Evolutionary conservation across 2,888 invertebrate genomes (phyloP), one percentile per base, ranked within the genome.

Genomic region (Stenoptilia bipunctidactyla): DNA sequence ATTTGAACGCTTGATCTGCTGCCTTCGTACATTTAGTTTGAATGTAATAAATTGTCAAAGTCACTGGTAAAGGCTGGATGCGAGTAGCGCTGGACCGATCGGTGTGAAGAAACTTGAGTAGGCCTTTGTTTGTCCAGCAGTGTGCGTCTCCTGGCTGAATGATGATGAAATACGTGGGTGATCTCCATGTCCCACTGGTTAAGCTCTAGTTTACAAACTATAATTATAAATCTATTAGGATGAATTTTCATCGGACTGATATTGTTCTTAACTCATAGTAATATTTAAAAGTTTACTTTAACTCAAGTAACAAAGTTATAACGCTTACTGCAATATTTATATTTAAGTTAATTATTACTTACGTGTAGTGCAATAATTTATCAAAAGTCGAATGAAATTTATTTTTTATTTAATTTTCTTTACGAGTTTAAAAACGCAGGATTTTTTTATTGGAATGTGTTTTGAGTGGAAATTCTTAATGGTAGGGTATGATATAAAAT

Each of bases 251-350:
- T 79, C 68, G 67, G 79, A 82, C 80, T 80, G 80, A 82, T 62
- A 61, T 66, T 70, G 68, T 71, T 74, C 67, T 69, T 70, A 66
- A 72, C 66, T 61, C 61, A 70, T 63, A 30, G 12, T n/a, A 30
- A 30, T n/a, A 30, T 12, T 30, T 8, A 30, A 76, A 70, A 73
- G 61, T 71, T 75, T 53, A 69, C 68, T 67, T 74, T 68, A 71
- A 58, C 69, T 69, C 61, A 71, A 61, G 55, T 62, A 63, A 69
- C 60, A 69, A 75, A 68, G 72, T 71, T 55, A 55, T 72, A 72
- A 76, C 71, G 79, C 75, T 75, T 75, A 75, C 45, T 64, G 74
- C 74, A 79, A 80, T 82, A 80, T 82, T 80, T 80, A 82, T 82
- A 79, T 68, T 71, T 82, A 76, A 82, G 76, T 79, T 80, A 74